Percentiles rank a stretch among this genome's conserved stretches.
phyloP scores from a whole-genome alignment of 2,888 invertebrate genomes.

The Clusia tigrina region DNA sequence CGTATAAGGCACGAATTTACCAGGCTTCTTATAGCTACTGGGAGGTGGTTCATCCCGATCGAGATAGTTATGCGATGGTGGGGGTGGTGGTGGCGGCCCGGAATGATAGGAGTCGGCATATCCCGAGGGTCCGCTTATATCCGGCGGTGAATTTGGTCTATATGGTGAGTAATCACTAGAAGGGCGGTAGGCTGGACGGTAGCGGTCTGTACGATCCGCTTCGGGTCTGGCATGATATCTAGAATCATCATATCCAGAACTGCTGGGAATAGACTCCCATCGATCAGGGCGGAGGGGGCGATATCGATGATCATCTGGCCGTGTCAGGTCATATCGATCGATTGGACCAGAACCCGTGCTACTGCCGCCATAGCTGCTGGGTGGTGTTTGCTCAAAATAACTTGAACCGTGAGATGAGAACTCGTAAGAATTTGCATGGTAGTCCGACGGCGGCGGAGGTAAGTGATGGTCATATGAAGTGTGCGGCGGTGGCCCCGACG shows the following conservation, averaged over 20 bases:
- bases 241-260: constrained; percentile 55
- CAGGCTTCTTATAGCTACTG: constrained; percentile 50
- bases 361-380: constrained; percentile 56
- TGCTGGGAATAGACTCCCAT: constrained; percentile 60
- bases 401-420: constrained; percentile 56
- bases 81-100: constrained; percentile 33
- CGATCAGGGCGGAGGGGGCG: constrained; percentile 48
- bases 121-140: constrained; percentile 34
- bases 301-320: constrained; percentile 48
- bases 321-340: constrained; percentile 58
- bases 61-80: constrained; percentile 53
- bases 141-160: constrained; percentile 45
- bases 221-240: constrained; percentile 46
- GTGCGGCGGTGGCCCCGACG: constrained; percentile 46
- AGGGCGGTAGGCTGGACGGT: constrained; percentile 56
- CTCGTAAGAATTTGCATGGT: constrained; percentile 54
- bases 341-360: constrained; percentile 46
- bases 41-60: constrained; percentile 45
- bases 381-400: constrained; percentile 57
- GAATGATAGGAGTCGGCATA: constrained; percentile 36
- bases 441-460: constrained; percentile 48
- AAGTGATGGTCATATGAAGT: constrained; percentile 54
- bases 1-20: constrained; percentile 68
- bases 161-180: constrained; percentile 57
- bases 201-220: constrained; percentile 52